A percentile compares a stretch with the other conserved stretches of the same genome.
These are phyloP conservation scores for Bombus superbus DNA, from an alignment of 1,140 invertebrate genomes.

Conservation along the genomic window DNA sequence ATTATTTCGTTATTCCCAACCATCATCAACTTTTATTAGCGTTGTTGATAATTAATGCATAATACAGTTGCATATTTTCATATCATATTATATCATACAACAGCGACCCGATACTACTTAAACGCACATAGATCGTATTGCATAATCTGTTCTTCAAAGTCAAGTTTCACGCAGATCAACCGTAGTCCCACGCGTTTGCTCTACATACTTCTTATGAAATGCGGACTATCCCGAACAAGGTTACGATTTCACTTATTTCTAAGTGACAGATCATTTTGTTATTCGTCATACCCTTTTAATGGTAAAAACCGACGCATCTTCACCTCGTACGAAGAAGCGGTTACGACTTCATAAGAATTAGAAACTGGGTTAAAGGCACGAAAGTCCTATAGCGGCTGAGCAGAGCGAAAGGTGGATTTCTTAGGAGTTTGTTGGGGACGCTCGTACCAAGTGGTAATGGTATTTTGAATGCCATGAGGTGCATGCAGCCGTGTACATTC, in stretches of 20 bases:
- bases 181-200: not conserved
- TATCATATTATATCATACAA: not conserved
- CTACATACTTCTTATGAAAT: not conserved
- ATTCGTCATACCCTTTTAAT: not conserved
- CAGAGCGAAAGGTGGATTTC: constrained; percentile 69
- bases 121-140: not conserved
- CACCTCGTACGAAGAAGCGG: not conserved
- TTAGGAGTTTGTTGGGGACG: constrained; percentile 50
- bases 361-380: constrained; percentile 52
- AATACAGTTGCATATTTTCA: not conserved
- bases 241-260: constrained; percentile 7
- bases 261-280: not conserved
- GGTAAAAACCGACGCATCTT: not conserved
- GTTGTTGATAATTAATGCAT: too few relatives aligned
- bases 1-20: too few relatives aligned
- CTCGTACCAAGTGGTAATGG: constrained; percentile 32
- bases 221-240: not conserved
- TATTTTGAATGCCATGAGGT: constrained; percentile 57
- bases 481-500: constrained; percentile 19
- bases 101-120: not conserved
- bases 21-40: too few relatives aligned
- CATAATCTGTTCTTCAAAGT: not conserved
- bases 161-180: not conserved
- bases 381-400: constrained; percentile 3
- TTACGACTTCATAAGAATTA: constrained; percentile 25